These are phyloP conservation scores for Austrolebias charrua DNA, from an alignment of 2,797 vertebrate species.

Conservation along the genomic window DNA sequence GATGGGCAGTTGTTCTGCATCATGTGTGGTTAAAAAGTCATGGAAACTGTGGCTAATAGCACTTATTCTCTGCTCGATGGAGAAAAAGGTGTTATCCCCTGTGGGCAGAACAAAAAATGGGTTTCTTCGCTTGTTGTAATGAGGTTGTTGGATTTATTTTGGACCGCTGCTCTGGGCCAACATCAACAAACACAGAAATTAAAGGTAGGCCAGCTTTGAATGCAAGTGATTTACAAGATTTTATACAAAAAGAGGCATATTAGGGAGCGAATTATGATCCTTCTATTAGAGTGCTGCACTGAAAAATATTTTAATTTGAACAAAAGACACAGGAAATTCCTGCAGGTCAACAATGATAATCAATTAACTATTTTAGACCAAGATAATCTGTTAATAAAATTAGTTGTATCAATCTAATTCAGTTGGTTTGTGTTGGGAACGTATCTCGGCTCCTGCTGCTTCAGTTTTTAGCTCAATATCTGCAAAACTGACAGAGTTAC, in stretches of 20 bases:
- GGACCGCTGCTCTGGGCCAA: constrained; percentile 40
- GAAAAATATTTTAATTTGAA: constrained; percentile 34
- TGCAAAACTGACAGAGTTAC: no score
- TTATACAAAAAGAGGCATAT: constrained; percentile 40
- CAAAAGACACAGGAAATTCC: constrained; percentile 26
- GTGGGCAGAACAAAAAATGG: constrained; percentile 46
- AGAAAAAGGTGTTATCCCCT: constrained; percentile 63
- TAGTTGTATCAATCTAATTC: no score
- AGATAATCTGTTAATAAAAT: no score
- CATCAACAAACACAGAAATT: constrained; percentile 51
- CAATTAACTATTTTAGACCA: constrained; percentile 24
- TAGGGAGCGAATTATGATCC: constrained; percentile 28
- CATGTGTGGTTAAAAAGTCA: constrained; percentile 27
- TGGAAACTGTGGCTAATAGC: constrained; percentile 48
- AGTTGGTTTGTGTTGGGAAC: no score
- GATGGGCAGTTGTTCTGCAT: constrained; percentile 25
- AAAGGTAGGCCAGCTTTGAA: constrained; percentile 35
- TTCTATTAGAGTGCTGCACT: not conserved
- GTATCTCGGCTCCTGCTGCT: no score
- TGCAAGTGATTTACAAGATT: constrained; percentile 41
- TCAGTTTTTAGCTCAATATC: no score
- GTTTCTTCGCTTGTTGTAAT: constrained; percentile 57
- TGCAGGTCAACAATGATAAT: constrained; percentile 32
- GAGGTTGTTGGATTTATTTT: constrained; percentile 43
- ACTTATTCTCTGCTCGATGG: constrained; percentile 46